Conservation (phyloP, 2,888 invertebrate species). For the Perdita meconis region DNA sequence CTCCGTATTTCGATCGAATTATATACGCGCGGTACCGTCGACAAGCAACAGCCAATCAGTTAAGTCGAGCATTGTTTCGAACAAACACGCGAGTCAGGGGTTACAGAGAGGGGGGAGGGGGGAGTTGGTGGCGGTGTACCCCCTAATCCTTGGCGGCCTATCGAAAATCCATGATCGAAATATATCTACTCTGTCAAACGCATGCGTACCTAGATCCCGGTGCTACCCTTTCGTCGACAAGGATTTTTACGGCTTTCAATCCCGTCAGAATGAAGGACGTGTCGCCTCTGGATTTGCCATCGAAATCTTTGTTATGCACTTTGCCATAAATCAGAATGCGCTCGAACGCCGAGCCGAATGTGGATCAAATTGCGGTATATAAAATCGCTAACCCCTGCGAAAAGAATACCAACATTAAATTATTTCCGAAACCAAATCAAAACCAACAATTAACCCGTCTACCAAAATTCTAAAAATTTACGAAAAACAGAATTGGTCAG, state of each 20-base stretch:
- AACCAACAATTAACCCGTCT: too few relatives aligned
- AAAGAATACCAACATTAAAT: too few relatives aligned
- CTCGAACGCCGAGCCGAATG: conserved; percentile 46
- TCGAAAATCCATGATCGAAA: conserved; percentile 81
- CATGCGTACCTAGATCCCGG: conserved; percentile 79
- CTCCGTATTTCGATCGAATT: conserved; percentile 43
- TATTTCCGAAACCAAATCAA: too few relatives aligned
- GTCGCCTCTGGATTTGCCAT: conserved; percentile 72
- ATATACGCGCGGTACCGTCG: conserved; percentile 14
- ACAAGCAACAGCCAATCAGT: conserved; percentile 63
- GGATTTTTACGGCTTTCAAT: conserved; percentile 80
- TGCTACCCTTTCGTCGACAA: conserved; percentile 79
- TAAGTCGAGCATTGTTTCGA: conserved; percentile 78
- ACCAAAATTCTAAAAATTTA: too few relatives aligned
- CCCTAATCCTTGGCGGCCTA: conserved; percentile 78
- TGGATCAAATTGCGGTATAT: conserved; percentile 41
- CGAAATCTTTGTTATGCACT: conserved; percentile 70
- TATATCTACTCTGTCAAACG: conserved; percentile 82
- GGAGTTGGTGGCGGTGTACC: conserved; percentile 48
- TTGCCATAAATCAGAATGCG: conserved; percentile 66
- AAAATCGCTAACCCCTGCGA: too few relatives aligned
- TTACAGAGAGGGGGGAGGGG: conserved; percentile 53
- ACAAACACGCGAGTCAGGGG: conserved; percentile 63
- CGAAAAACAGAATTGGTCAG: too few relatives aligned
- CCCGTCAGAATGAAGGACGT: conserved; percentile 73